Evolutionary conservation across 2,797 vertebrate genomes (phyloP), one percentile per base, ranked within the genome.

Genomic region (Momotus momota): DNA sequence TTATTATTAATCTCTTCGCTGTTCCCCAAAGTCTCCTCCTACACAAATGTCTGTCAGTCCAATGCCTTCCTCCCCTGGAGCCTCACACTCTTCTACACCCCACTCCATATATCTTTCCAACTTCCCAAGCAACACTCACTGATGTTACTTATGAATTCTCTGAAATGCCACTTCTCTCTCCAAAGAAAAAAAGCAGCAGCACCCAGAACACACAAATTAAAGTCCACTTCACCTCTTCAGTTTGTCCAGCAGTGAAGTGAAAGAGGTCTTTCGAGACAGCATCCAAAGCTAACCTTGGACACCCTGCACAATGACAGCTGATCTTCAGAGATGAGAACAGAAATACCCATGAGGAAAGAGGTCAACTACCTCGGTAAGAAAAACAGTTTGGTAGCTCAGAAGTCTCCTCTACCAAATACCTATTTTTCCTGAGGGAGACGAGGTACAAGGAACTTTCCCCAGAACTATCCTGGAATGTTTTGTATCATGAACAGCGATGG

Each of bases 11-110:
- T 27, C 12, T 13, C 19, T 66, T 61, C 46, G 54, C 15, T 22
- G 48, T 67, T 60, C 54, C 10, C 8, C 14, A 22, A 74, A 75
- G 31, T 52, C 8, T 80, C 3, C 8, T 60, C 31, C 29, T 14
- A 25, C 4, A 13, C 15, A 22, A 38, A 1, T 9, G 9, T 25
- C 12, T 3, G 11, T 25, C 26, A 10, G 22, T 35, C 15, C 0
- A 19, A 5, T 2, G 3, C 10, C 51, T 33, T 35, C 20, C 17
- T 45, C 45, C 46, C 3, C 20, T 33, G 17, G 11, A 80, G 29
- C 13, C 16, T 73, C 55, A 48, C 8, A 15, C 7, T 7, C 27
- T 27, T 27, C 25, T 19, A 43, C 80, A 57, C 5, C 17, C 3
- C 18, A 22, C 29, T 22, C 13, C 26, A 17, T 2, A 10, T 3